phyloP scores from a whole-genome alignment of 2,888 invertebrate species.

The Diaphora mendica region DNA sequence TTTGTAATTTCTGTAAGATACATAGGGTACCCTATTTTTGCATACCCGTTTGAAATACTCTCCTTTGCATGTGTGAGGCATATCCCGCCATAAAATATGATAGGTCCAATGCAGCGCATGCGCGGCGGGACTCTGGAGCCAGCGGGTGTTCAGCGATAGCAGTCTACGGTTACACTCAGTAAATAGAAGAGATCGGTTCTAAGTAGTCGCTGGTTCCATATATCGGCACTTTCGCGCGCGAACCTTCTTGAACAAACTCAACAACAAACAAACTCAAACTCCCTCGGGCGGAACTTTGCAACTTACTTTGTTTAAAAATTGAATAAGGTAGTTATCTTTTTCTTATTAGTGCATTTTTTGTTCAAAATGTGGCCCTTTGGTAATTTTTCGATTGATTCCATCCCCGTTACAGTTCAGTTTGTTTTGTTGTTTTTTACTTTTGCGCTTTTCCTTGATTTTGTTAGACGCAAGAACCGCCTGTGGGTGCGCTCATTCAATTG shows the following conservation, averaged over 20 bases:
- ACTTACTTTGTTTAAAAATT: neutral
- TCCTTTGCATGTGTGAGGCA: neutral
- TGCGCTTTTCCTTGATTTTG: slow-evolving; percentile 7
- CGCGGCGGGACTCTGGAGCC: neutral
- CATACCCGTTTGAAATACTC: neutral
- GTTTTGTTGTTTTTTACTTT: neutral
- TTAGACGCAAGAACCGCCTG: slow-evolving; percentile 8
- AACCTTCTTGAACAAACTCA: slow-evolving; percentile 1
- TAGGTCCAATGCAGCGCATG: slow-evolving; percentile 1
- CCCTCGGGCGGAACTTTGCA: neutral
- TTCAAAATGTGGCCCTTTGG: neutral
- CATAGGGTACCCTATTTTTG: too few relatives aligned
- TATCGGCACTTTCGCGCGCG: slow-evolving; percentile 30
- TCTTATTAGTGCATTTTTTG: neutral
- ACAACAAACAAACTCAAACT: neutral
- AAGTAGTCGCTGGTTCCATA: slow-evolving; percentile 16
- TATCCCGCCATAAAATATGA: neutral
- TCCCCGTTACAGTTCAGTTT: neutral
- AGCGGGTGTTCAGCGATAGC: neutral
- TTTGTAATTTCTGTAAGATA: neutral
- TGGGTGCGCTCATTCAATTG: slow-evolving; percentile 2
- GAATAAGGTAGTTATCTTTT: neutral
- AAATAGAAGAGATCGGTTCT: slow-evolving; percentile 2
- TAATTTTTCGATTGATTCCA: neutral
- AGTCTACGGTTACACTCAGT: neutral